Base-by-base conservation (phyloP, 2,888 invertebrate genomes). In the Tribolium freemani region DNA sequence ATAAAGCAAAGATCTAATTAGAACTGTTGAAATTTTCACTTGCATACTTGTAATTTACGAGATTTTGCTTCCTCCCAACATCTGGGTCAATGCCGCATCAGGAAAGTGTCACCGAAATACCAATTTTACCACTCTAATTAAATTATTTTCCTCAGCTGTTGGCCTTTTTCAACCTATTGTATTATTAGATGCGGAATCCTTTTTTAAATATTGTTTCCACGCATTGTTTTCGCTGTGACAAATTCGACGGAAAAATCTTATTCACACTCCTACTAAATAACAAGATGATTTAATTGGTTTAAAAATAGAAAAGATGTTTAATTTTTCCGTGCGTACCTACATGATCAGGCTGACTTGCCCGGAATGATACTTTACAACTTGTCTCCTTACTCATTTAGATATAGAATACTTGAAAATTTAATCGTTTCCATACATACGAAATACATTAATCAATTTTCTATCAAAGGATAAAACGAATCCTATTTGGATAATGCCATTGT, bases 221-320 rank as follows among this genome's bases (percentile, higher is more conserved):
- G 69, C 69, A 69, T 69, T 69, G 69, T 69, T 69, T 69, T 69
- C 60, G 20, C 53, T n/a, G 9, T 69, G 60, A 57, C 57, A 67
- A 26, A 57, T 16, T 9, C 38, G 11, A 10, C 20, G 45, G 67
- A 21, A 67, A 67, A 67, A 61, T 61, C 45, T 31, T 45, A 45
- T 26, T 67, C 31, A 57, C 45, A 21, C 58, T 45, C 5, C 46
- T n/a, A 30, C 68, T 16, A 38, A 26, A 60, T 20, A 57, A 21
- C 44, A 44, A 44, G 60, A 58, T 53, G 69, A 67, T 57, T 67
- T 60, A 60, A 69, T 69, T 69, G 51, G 11, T 60, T 53, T 60
- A 69, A 60, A 69, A 69, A 60, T 60, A 69, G 45, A 31, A 26
- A 44, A 48, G 38, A 11, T 67, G 57, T 57, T 53, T 67, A 67